These are phyloP conservation scores for Rhodinocichla rosea DNA, from an alignment of 2,113 vertebrate species.

Conservation along the genomic window DNA sequence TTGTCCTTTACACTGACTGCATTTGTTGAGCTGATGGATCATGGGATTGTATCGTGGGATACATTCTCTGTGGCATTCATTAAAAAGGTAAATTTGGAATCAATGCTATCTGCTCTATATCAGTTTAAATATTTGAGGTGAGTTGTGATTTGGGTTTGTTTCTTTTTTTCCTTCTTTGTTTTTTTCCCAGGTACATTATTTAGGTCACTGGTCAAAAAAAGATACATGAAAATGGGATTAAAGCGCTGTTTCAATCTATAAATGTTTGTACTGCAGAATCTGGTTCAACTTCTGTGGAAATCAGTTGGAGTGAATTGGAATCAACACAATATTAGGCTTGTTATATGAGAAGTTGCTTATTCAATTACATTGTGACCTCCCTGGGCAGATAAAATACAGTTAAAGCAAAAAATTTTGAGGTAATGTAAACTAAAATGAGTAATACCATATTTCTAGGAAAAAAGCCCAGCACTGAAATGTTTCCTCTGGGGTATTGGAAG, in stretches of 20 bases:
- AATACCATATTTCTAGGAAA: background rate
- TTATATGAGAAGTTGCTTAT: background rate
- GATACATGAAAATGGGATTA: background rate
- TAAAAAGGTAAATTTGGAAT: slow-evolving; percentile 87
- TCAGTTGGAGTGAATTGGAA: background rate
- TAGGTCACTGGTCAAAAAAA: background rate
- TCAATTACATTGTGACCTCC: background rate
- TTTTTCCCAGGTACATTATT: background rate
- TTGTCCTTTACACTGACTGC: slow-evolving; percentile 97
- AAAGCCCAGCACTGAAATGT: background rate
- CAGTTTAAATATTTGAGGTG: background rate
- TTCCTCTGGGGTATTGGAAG: background rate
- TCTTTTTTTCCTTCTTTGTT: background rate
- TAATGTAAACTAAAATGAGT: background rate
- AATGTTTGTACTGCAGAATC: background rate
- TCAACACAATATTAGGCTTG: background rate
- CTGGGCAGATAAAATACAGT: background rate
- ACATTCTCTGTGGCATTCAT: slow-evolving; percentile 99
- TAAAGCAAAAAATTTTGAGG: background rate
- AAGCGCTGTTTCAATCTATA: background rate
- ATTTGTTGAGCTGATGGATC: slow-evolving; percentile 99
- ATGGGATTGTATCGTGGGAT: slow-evolving; percentile 98
- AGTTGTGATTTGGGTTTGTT: background rate
- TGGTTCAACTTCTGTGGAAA: background rate
- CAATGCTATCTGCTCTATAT: background rate